These are phyloP conservation scores for Oenanthe oenanthe DNA, from an alignment of 2,113 vertebrate species.

Conservation along the genomic window DNA sequence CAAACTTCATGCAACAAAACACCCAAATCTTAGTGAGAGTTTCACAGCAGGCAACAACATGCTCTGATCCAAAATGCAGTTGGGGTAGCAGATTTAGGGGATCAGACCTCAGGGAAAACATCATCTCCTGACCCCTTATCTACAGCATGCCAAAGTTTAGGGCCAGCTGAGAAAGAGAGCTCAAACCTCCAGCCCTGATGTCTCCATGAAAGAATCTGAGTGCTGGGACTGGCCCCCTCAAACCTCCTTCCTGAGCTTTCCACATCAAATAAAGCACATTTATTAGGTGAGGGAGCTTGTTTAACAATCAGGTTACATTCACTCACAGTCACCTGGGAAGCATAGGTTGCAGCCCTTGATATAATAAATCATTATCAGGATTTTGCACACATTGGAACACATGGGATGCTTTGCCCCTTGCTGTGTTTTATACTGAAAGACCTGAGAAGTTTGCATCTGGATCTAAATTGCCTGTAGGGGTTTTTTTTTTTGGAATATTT, in stretches of 20 bases:
- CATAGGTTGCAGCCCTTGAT: not conserved
- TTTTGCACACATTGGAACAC: conserved; percentile 27
- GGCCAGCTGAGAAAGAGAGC: not conserved
- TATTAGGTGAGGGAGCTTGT: conserved; percentile 52
- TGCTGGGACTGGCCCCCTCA: not conserved
- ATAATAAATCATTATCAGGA: conserved; percentile 37
- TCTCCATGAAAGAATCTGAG: not conserved
- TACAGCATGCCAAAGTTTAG: not conserved
- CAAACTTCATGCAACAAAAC: not conserved
- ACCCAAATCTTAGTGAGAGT: not conserved
- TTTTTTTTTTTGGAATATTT: not conserved
- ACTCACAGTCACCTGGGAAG: not conserved
- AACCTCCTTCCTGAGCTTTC: not conserved
- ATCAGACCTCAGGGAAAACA: not conserved
- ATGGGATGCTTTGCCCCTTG: conserved; percentile 29
- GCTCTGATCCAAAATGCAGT: not conserved
- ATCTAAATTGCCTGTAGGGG: not conserved
- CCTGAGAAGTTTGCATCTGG: conserved; percentile 25
- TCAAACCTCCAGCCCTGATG: not conserved
- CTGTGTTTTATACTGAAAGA: not conserved
- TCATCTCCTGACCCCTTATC: not conserved
- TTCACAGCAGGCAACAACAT: not conserved
- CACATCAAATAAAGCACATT: conserved; percentile 32
- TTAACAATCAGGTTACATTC: conserved; percentile 26
- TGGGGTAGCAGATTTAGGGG: not conserved